These are phyloP conservation scores for Pangasius djambal DNA, from an alignment of 2,797 vertebrate genomes.

Conservation along the genomic window DNA sequence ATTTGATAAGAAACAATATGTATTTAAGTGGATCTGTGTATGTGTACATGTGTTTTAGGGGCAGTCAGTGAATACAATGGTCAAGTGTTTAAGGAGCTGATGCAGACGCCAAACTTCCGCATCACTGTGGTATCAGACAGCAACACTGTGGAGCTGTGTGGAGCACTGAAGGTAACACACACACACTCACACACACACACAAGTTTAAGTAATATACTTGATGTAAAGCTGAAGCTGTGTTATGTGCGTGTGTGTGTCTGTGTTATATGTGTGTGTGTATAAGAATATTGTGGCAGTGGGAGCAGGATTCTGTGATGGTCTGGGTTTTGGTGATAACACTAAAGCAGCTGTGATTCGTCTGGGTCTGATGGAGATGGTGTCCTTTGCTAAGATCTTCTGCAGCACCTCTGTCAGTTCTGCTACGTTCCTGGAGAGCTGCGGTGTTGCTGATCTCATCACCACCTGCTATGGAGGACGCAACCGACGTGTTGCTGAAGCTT, in stretches of 20 bases:
- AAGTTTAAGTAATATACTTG: too few species aligned
- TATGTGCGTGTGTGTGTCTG: background rate
- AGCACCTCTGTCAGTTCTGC: conserved; percentile 68
- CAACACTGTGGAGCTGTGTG: conserved; percentile 85
- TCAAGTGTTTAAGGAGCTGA: conserved; percentile 81
- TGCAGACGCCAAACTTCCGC: conserved; percentile 85
- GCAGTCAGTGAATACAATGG: conserved; percentile 77
- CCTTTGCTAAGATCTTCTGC: conserved; percentile 85
- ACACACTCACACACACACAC: background rate
- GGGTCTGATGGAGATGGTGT: conserved; percentile 91
- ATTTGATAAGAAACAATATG: background rate
- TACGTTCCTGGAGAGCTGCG: conserved; percentile 90
- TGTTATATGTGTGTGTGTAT: too few species aligned
- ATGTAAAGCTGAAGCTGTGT: background rate
- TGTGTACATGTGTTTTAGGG: conserved; percentile 64
- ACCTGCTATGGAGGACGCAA: conserved; percentile 88
- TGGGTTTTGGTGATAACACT: conserved; percentile 84
- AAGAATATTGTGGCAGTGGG: conserved; percentile 88
- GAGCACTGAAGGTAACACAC: conserved; percentile 87
- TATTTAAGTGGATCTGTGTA: background rate
- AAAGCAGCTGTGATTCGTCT: conserved; percentile 89
- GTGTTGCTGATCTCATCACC: conserved; percentile 87
- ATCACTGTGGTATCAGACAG: conserved; percentile 80
- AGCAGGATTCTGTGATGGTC: conserved; percentile 86
- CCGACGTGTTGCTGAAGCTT: conserved; percentile 86